A percentile compares a stretch with the other conserved stretches of the same genome.
Evolutionary conservation across 2,888 invertebrate genomes (phyloP).

Genomic region (Toxonevra muliebris): DNA sequence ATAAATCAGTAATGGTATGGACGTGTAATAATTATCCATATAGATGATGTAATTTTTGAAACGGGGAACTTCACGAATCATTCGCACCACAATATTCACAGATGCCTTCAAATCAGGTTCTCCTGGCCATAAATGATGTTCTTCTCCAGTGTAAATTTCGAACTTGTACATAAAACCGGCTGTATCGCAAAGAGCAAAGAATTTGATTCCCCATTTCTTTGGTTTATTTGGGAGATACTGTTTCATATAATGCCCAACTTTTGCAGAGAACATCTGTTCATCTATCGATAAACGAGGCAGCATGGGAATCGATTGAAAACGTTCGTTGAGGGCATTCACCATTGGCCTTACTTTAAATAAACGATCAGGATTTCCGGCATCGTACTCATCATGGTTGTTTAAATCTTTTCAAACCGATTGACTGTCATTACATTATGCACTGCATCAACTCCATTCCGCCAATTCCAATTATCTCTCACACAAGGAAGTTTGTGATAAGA

Average conservation of each 20-base stretch:
- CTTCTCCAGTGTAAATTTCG: too few relatives aligned
- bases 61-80: slow-evolving; percentile 27
- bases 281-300: slow-evolving; percentile 27
- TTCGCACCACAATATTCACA: slow-evolving; percentile 38
- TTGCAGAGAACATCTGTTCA: too few relatives aligned
- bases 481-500: too few relatives aligned
- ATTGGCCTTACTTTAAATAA: slow-evolving; percentile 35
- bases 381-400: slow-evolving; percentile 35
- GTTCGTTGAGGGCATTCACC: slow-evolving; percentile 30
- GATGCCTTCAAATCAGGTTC: slow-evolving; percentile 37
- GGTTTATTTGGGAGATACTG: slow-evolving; percentile 40
- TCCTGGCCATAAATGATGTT: slow-evolving; percentile 35
- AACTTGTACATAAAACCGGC: slow-evolving; percentile 42
- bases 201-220: slow-evolving; percentile 45
- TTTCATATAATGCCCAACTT: slow-evolving; percentile 32
- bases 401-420: too few relatives aligned
- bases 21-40: slow-evolving; percentile 37
- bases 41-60: slow-evolving; percentile 29
- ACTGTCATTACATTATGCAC: slow-evolving; percentile 36
- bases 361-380: slow-evolving; percentile 34
- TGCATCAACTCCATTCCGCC: slow-evolving; percentile 33
- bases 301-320: slow-evolving; percentile 32
- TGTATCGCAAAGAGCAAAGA: slow-evolving; percentile 40
- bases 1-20: too few relatives aligned
- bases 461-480: slow-evolving; percentile 35